Percentiles rank a stretch among this genome's conserved stretches.
Evolutionary conservation across 2,113 vertebrate species (phyloP).

Genomic region (Pituophis catenifer): DNA sequence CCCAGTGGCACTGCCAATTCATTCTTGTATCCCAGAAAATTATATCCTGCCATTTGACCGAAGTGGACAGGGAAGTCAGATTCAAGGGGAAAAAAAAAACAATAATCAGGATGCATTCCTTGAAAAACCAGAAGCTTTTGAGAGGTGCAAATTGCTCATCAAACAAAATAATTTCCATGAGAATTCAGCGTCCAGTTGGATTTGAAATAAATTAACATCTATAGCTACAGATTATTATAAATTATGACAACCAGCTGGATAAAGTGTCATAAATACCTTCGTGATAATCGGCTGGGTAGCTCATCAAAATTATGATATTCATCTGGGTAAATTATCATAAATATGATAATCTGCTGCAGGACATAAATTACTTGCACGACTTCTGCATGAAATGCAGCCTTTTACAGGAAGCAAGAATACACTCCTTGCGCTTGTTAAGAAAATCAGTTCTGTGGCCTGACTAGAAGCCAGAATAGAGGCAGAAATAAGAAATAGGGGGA

Average conservation of each 20-base stretch:
- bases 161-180: background rate
- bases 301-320: background rate
- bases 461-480: too few relatives aligned
- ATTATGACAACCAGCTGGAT: background rate
- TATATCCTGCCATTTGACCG: background rate
- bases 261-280: background rate
- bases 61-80: background rate
- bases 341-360: background rate
- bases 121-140: background rate
- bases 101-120: background rate
- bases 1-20: background rate
- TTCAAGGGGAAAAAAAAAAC: background rate
- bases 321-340: background rate
- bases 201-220: background rate
- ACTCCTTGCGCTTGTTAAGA: background rate
- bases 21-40: background rate
- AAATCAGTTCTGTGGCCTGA: too few relatives aligned
- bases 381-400: background rate
- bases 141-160: background rate
- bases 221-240: background rate
- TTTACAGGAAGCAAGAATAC: background rate
- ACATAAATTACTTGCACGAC: background rate
- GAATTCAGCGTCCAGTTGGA: background rate
- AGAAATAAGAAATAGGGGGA: too few relatives aligned
- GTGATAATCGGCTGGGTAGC: background rate